Percentiles rank a stretch among this genome's conserved stretches.
Evolutionary conservation across 2,888 invertebrate genomes (phyloP).

Genomic region (Sarcophaga caerulescens): DNA sequence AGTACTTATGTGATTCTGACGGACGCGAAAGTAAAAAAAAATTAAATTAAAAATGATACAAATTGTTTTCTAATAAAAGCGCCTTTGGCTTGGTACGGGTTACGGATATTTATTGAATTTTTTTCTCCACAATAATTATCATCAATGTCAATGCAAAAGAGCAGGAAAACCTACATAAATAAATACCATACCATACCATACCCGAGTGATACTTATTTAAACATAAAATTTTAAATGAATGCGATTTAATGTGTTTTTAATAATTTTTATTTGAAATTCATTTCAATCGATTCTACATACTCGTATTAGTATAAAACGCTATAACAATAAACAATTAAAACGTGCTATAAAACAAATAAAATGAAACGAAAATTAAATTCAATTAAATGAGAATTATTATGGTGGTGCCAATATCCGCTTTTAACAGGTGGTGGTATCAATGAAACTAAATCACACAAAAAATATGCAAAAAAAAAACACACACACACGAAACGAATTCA

Average conservation of each 20-base stretch:
- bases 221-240: not conserved
- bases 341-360: slow-evolving; percentile 17
- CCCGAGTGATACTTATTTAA: no score
- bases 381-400: slow-evolving; percentile 38
- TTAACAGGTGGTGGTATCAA: slow-evolving; percentile 64
- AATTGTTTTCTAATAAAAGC: not conserved
- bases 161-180: no score
- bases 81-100: slow-evolving; percentile 19
- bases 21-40: slow-evolving; percentile 17
- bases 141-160: slow-evolving; percentile 59
- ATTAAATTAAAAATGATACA: slow-evolving; percentile 8
- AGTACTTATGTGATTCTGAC: slow-evolving; percentile 5
- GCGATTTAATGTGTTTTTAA: not conserved
- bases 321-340: not conserved
- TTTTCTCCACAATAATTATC: not conserved
- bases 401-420: slow-evolving; percentile 64
- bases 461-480: slow-evolving; percentile 16
- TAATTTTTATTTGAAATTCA: slow-evolving; percentile 11
- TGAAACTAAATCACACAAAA: slow-evolving; percentile 31
- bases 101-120: slow-evolving; percentile 44
- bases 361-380: slow-evolving; percentile 38
- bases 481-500: not conserved
- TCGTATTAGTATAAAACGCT: no score
- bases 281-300: not conserved
- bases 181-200: no score